Conservation (phyloP, 2,888 invertebrate species). For the Plebejus melissa region DNA sequence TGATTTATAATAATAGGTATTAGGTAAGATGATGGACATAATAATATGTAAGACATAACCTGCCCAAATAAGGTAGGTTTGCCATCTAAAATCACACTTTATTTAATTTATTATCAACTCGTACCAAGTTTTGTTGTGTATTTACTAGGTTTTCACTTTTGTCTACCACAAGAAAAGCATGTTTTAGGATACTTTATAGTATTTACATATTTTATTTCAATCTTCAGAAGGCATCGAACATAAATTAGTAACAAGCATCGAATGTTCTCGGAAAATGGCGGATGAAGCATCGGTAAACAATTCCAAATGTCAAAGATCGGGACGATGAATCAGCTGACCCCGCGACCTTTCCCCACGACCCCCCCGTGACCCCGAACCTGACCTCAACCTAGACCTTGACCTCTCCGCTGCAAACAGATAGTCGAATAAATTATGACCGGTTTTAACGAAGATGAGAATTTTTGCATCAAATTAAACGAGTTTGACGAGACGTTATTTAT, state of each 20-base stretch:
- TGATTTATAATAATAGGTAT: too few relatives aligned
- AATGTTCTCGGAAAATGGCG: constrained; percentile 6
- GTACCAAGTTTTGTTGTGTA: too few relatives aligned
- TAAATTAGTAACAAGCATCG: not conserved
- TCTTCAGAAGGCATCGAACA: not conserved
- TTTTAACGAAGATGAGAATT: constrained; percentile 13
- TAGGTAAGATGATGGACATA: too few relatives aligned
- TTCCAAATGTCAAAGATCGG: constrained; percentile 30
- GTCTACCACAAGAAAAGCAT: too few relatives aligned
- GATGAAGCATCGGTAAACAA: constrained; percentile 21
- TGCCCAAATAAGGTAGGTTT: too few relatives aligned
- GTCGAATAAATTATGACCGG: constrained; percentile 32
- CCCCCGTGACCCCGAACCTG: constrained; percentile 47
- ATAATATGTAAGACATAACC: too few relatives aligned
- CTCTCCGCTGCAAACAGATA: constrained; percentile 42
- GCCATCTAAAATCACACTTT: too few relatives aligned
- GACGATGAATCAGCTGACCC: constrained; percentile 26
- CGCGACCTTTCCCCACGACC: constrained; percentile 60
- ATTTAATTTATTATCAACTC: too few relatives aligned
- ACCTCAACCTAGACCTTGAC: constrained; percentile 45
- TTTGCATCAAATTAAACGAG: constrained; percentile 15
- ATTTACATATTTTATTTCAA: not conserved
- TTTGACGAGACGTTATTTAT: constrained; percentile 5
- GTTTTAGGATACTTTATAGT: too few relatives aligned
- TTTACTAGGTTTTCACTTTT: too few relatives aligned